Conservation (phyloP, 2,113 vertebrate species). For the Grammomys surdaster region DNA sequence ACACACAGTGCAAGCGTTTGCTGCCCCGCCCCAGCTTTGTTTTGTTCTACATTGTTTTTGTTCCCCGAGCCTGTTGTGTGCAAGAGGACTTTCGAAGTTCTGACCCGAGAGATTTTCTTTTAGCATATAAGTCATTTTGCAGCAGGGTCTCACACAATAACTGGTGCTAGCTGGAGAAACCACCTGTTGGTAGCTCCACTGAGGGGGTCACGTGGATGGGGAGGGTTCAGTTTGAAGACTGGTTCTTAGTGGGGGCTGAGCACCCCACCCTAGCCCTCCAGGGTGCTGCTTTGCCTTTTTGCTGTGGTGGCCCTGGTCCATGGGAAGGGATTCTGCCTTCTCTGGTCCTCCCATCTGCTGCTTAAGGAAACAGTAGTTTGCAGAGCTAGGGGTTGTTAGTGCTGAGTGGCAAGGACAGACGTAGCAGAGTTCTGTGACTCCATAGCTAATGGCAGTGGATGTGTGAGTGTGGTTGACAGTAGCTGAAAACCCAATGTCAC, state of each 20-base stretch:
- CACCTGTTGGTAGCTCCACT: constrained; percentile 59
- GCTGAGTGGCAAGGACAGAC: neutral
- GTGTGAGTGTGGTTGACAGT: constrained; percentile 9
- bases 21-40: constrained; percentile 1
- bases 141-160: constrained; percentile 81
- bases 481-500: neutral
- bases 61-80: constrained; percentile 6
- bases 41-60: neutral
- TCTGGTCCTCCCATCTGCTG: constrained; percentile 63
- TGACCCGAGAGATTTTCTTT: constrained; percentile 68
- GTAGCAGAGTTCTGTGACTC: neutral
- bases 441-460: constrained; percentile 10
- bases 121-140: constrained; percentile 64
- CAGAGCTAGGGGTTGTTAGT: constrained; percentile 39
- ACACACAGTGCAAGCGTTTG: neutral
- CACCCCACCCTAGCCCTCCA: constrained; percentile 10
- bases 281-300: constrained; percentile 61
- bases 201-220: constrained; percentile 24
- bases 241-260: constrained; percentile 49
- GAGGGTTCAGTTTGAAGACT: constrained; percentile 49
- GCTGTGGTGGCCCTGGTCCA: neutral
- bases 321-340: neutral
- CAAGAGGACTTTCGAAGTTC: constrained; percentile 59
- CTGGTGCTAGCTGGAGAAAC: constrained; percentile 86
- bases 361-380: constrained; percentile 15